Conservation (phyloP, 2,113 vertebrate species). For the Nothoprocta perdicaria region DNA sequence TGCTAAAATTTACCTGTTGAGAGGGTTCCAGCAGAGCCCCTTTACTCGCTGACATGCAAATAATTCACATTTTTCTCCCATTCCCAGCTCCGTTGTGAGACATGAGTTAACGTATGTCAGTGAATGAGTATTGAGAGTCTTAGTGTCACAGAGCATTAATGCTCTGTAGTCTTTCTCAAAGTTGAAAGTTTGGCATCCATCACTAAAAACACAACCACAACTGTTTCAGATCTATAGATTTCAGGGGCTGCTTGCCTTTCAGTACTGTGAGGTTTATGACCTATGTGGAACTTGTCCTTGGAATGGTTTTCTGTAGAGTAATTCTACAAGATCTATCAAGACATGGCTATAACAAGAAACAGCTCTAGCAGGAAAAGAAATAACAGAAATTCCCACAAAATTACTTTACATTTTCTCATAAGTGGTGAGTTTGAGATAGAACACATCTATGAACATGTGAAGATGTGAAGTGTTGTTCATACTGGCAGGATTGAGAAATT, state of each 20-base stretch:
- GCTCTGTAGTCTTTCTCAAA: background rate
- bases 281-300: background rate
- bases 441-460: background rate
- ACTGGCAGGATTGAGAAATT: slow-evolving; percentile 7
- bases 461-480: background rate
- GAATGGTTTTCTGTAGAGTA: background rate
- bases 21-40: background rate
- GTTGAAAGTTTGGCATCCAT: background rate
- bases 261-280: background rate
- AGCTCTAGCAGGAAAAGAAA: background rate
- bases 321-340: background rate
- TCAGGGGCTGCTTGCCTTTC: background rate
- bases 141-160: background rate
- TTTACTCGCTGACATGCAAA: background rate
- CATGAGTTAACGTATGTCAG: background rate
- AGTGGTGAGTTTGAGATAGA: background rate
- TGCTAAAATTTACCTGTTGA: background rate
- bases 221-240: slow-evolving; percentile 13
- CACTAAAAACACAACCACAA: background rate
- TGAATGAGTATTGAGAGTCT: background rate
- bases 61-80: background rate
- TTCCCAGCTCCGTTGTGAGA: background rate
- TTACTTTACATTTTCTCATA: slow-evolving; percentile 6
- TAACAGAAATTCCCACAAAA: background rate
- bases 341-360: background rate